phyloP scores from a whole-genome alignment of 2,797 vertebrate species.

The Hydrophis major region DNA sequence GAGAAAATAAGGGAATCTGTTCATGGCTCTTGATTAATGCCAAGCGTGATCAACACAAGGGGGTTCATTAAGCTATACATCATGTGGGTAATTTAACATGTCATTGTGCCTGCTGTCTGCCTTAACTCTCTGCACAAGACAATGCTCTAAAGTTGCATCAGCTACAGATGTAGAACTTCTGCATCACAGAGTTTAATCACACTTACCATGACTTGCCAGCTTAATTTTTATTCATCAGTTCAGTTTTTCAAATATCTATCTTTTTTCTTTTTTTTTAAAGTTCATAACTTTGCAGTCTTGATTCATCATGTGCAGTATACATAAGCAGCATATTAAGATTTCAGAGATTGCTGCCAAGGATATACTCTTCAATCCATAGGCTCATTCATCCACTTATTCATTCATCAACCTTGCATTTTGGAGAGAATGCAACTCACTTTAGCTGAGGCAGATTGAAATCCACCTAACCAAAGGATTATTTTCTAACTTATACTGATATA shows the following conservation, averaged over 20 bases:
- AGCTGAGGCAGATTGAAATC: conserved; percentile 6
- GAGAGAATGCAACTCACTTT: conserved; percentile 1
- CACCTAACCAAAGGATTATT: neutral
- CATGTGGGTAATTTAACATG: conserved; percentile 99
- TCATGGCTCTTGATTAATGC: conserved; percentile 99
- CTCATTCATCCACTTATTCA: conserved; percentile 12
- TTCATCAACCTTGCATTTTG: conserved; percentile 15
- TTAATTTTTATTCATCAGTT: conserved; percentile 42
- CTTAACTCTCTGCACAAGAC: conserved; percentile 70
- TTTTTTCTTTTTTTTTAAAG: conserved; percentile 11
- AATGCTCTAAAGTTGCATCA: conserved; percentile 65
- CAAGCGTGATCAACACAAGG: conserved; percentile 99
- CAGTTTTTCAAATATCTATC: conserved; percentile 1
- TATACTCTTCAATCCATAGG: neutral
- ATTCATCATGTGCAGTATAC: conserved; percentile 30
- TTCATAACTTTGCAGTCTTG: conserved; percentile 34
- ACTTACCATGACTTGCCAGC: conserved; percentile 46
- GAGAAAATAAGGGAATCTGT: conserved; percentile 99
- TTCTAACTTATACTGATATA: neutral
- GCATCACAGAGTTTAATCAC: conserved; percentile 47
- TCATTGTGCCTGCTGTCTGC: conserved; percentile 92
- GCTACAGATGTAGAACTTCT: conserved; percentile 47
- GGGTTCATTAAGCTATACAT: conserved; percentile 99
- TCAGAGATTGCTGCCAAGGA: conserved; percentile 19
- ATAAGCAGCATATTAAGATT: conserved; percentile 17